Evolutionary conservation across 1,140 invertebrate species (phyloP), one percentile per base, ranked within the genome.

Genomic region (Neodiprion virginianus): DNA sequence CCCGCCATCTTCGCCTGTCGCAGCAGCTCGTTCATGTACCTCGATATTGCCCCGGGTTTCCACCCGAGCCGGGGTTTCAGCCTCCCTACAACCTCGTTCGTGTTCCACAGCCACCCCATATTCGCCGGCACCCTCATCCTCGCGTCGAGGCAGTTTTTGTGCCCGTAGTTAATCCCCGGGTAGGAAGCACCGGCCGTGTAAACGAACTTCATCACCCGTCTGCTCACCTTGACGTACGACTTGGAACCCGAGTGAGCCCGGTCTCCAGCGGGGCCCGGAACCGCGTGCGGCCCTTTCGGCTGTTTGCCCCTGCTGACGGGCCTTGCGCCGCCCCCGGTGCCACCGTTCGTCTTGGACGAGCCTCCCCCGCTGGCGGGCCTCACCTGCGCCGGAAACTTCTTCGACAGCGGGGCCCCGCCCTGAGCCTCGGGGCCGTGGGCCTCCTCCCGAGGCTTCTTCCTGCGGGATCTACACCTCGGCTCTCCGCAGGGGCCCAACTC

Each of bases 81-180:
- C 47, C 78, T 81, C 1, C 78, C 0, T 75, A 17, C 11, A 69
- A 74, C 7, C 77, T 82, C 74, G 49, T 65, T 70, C 14, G 79
- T 9, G 72, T 86, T 87, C 86, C 86, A 88, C 7, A 86, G 47
- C 86, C 86, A 88, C 5, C 86, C 86, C 86, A 88, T 88, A 21
- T 88, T 88, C 0, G 82, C 79, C 3, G 86, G 86, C 1, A 88
- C 83, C 49, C 83, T 75, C 70, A 84, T 76, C n/a, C 79, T 80
- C 1, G 82, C 12, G 28, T 85, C 81, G 12, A 86, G 67, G 74
- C 86, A 88, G 49, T 83, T 80, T 68, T 80, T 82, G 47, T 88
- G 86, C 1, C 86, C 86, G 61, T 81, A 83, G 48, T 79, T 78
- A 12, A 82, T 81, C 2, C 83, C 80, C 40, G 84, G 81, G 66